Conservation (phyloP, 35 echinoderm and acorn worm species). For the Ophioderma brevispina region DNA sequence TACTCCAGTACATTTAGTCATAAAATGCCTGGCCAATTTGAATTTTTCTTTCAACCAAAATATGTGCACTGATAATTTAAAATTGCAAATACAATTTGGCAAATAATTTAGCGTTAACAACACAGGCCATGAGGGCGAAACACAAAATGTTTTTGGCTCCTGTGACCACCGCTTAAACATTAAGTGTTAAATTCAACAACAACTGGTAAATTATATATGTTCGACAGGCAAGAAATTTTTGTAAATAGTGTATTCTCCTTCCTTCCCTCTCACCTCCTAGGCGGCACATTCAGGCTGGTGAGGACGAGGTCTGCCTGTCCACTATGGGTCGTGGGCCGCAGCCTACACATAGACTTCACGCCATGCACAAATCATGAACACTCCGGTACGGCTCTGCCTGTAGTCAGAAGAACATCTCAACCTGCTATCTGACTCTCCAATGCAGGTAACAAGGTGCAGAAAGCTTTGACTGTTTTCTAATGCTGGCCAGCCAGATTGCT, state of each 20-base stretch:
- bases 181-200: background rate
- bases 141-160: background rate
- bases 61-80: too few species aligned
- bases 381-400: slow-evolving; percentile 83
- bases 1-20: too few species aligned
- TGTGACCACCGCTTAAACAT: background rate
- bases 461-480: too few species aligned
- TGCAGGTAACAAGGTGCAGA: slow-evolving; percentile 51
- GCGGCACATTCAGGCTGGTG: slow-evolving; percentile 94
- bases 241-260: too few species aligned
- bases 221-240: too few species aligned
- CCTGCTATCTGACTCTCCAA: slow-evolving; percentile 31
- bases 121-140: background rate
- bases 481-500: too few species aligned
- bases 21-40: too few species aligned
- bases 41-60: too few species aligned
- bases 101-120: too few species aligned
- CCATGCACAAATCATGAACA: slow-evolving; percentile 99
- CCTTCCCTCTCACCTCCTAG: background rate
- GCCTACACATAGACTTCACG: slow-evolving; percentile 92
- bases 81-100: too few species aligned
- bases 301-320: slow-evolving; percentile 91
- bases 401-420: slow-evolving; percentile 80
- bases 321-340: slow-evolving; percentile 82
- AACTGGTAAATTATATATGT: background rate